Evolutionary conservation across 2,113 vertebrate genomes (phyloP), one percentile per base, ranked within the genome.

Genomic region (Heloderma charlesbogerti): DNA sequence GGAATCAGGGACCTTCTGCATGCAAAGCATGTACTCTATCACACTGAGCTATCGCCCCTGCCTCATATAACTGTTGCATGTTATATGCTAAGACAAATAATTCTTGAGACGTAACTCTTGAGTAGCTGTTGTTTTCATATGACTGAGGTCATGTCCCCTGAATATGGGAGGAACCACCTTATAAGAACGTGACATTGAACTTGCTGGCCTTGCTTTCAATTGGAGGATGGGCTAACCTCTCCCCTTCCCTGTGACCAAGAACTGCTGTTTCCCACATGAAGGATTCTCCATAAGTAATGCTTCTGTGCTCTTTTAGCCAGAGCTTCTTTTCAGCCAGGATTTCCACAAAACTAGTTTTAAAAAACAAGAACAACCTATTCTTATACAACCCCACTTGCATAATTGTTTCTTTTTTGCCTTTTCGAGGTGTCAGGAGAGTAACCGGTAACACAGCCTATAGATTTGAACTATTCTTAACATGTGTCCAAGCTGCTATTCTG

Each of bases 401-500:
- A 12, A n/a, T 87, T 90, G 43, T 86, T 84, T 93, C 87, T 90
- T 84, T 89, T 77, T 43, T 45, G 54, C 8, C 43, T 84, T 75
- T 37, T 71, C 77, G 13, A 85, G 45, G 74, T 91, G 82, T 13
- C 0, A 0, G 78, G 57, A 85, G 77, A 48, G 83, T 0, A 60
- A 51, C 0, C 8, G 51, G 66, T 67, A 82, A 84, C 1, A 1
- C 0, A 1, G 2, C n/a, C 15, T 0, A 0, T 9, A 51, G 5
- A 40, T 90, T 43, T 74, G 67, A 67, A 74, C 3, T 29, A 78
- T 45, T 80, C 37, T 0, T 1, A 1, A 0, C 0, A 5, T 3
- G 3, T 75, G 69, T 29, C 54, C 43, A 34, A 15, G 9, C 75
- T 79, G 54, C 69, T n/a, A 77, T 82, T 60, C 37, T 71, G 0